These are phyloP conservation scores for Lasioglossum malachurum DNA, from an alignment of 2,888 invertebrate genomes.

Conservation along the genomic window DNA sequence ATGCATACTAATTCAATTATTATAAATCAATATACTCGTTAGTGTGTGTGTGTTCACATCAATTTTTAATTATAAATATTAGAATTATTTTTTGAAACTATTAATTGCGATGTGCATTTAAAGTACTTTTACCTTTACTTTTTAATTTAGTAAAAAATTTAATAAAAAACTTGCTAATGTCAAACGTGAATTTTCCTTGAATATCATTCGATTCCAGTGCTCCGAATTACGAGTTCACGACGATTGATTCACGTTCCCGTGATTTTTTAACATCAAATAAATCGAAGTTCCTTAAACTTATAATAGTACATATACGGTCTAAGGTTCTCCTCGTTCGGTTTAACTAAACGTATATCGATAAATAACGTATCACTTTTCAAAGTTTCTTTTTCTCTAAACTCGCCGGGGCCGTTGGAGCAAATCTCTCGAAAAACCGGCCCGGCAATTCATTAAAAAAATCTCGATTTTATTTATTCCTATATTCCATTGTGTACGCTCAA, in stretches of 20 bases:
- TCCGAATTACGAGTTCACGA: conserved; percentile 51
- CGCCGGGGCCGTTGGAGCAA: conserved; percentile 38
- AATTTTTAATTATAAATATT: background rate
- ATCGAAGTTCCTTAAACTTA: conserved; percentile 69
- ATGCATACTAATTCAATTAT: background rate
- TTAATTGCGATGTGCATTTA: background rate
- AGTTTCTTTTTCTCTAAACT: conserved; percentile 47
- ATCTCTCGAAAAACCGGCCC: conserved; percentile 49
- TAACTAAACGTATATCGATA: conserved; percentile 56
- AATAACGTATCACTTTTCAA: conserved; percentile 63
- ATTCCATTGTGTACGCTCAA: conserved; percentile 33
- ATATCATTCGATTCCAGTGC: conserved; percentile 65
- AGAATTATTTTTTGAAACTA: background rate
- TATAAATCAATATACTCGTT: background rate
- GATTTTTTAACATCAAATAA: conserved; percentile 75
- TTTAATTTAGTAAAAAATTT: background rate
- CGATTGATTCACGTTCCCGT: conserved; percentile 65
- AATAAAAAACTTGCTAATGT: background rate
- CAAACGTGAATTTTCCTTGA: conserved; percentile 25
- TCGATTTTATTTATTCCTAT: conserved; percentile 50
- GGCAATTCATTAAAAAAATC: conserved; percentile 61
- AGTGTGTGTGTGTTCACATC: background rate
- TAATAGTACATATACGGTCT: conserved; percentile 62
- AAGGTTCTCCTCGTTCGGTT: conserved; percentile 41
- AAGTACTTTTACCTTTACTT: background rate